Evolutionary conservation across 2,113 vertebrate species (phyloP).

Genomic region (Hippocampus mohnikei): DNA sequence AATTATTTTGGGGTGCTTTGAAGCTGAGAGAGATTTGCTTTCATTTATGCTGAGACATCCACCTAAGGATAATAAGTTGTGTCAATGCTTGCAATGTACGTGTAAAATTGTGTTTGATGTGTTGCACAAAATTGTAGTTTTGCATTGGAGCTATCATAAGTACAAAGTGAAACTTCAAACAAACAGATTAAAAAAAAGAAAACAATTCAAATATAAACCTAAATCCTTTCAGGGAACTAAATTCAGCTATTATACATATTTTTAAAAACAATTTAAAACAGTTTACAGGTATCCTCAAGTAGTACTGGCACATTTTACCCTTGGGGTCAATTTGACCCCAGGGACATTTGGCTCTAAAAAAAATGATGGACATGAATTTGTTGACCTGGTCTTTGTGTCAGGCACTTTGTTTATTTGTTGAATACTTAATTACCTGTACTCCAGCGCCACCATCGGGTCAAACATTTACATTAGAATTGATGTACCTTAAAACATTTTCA

Average conservation of each 20-base stretch:
- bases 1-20: conserved; percentile 60
- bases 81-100: conserved; percentile 32
- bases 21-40: conserved; percentile 53
- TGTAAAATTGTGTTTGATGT: conserved; percentile 54
- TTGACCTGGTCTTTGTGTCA: no score
- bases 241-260: no score
- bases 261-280: not conserved
- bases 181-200: not conserved
- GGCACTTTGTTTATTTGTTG: no score
- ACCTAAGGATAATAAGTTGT: conserved; percentile 58
- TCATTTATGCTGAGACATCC: conserved; percentile 64
- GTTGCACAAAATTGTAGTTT: conserved; percentile 29
- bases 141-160: conserved; percentile 6
- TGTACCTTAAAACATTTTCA: no score
- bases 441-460: no score
- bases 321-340: no score
- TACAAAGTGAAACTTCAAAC: not conserved
- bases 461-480: no score
- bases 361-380: no score
- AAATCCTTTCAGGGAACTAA: not conserved
- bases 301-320: no score
- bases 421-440: no score
- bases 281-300: no score
- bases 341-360: no score
- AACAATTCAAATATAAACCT: not conserved